Base-by-base conservation (phyloP, 2,888 invertebrate genomes). In the Pseudoips prasinana region DNA sequence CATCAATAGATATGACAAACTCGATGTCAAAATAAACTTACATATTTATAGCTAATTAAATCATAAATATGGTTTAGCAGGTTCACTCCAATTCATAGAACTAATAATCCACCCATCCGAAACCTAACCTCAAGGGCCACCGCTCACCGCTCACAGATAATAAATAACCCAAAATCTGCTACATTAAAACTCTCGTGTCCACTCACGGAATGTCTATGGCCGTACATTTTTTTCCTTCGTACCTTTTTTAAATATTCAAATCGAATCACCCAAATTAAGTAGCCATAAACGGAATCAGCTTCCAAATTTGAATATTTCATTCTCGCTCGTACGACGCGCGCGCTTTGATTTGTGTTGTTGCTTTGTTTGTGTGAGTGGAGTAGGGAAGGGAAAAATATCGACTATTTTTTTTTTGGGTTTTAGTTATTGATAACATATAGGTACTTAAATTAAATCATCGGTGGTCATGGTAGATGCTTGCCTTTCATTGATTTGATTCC, bases 231-330 rank as follows among this genome's bases (percentile, higher is more conserved):
- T 76, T 70, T 68, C 58, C 45, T 55, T 64, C 61, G 69, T 70
- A 69, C 64, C 73, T 78, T 82, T 81, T 83, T 79, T 75, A 78
- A 79, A 81, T 57, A 86, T 88, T 87, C 84, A 86, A 88, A 86
- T 87, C 85, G 86, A 87, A 87, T 86, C 87, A 85, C 84, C 88
- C 88, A 88, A 88, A 88, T 88, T 87, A 88, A 87, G 87, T 87
- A 88, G 85, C 88, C 86, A 87, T 88, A 87, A 88, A 88, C 84
- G 87, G 77, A 87, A 87, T 88, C 87, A 84, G 87, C 87, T 88
- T 85, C 88, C 86, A 86, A 88, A 88, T 88, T 88, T 87, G 78
- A 88, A 88, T 88, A 88, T 88, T 87, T 86, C 84, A 86, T 86
- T 85, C 77, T 79, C 75, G 69, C 64, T 63, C 62, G 63, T 71